Base-by-base conservation (phyloP, 2,888 invertebrate genomes). In the Celastrina argiolus region DNA sequence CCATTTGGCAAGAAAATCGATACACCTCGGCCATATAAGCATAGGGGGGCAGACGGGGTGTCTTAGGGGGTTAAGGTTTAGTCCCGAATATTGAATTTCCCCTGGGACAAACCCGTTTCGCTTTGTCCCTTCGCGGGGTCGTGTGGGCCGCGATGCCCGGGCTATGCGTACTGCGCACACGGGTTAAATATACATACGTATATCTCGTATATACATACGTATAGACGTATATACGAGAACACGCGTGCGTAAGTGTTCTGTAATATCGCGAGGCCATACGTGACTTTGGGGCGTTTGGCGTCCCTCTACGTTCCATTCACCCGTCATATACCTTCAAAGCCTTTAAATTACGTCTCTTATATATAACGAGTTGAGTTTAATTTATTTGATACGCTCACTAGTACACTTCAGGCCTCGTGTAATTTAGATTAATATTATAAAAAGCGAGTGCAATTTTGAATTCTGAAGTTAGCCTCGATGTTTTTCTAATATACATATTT, bases 51-150 rank as follows among this genome's bases (percentile, higher is more conserved):
- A 87, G 88, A 88, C 87, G 86, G 88, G 88, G 87, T 81, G 90
- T 83, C 85, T 89, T 88, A 87, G 91, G 91, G 91, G 87, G 91
- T 88, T 90, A 91, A 87, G 91, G 90, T 91, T 91, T 91, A 91
- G 91, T 89, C 91, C 91, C 92, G 92, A 92, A 92, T 92, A 92
- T 92, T 92, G 92, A 92, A 92, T 92, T 92, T 92, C 92, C 92
- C 92, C 87, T 86, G 91, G 91, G 92, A 91, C 91, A 90, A 92
- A 91, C 92, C 91, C 91, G 91, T 91, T 91, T 91, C 90, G 83
- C 90, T 89, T 90, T 91, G 90, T 90, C 90, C 91, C 90, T 91
- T 89, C 81, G 82, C 85, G 87, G 88, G 90, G 89, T 88, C 88
- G 90, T 87, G 85, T 88, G 86, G 88, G 89, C 88, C 84, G 81